Conservation (phyloP, 2,888 invertebrate genomes). For the Phyllotreta cruciferae region DNA sequence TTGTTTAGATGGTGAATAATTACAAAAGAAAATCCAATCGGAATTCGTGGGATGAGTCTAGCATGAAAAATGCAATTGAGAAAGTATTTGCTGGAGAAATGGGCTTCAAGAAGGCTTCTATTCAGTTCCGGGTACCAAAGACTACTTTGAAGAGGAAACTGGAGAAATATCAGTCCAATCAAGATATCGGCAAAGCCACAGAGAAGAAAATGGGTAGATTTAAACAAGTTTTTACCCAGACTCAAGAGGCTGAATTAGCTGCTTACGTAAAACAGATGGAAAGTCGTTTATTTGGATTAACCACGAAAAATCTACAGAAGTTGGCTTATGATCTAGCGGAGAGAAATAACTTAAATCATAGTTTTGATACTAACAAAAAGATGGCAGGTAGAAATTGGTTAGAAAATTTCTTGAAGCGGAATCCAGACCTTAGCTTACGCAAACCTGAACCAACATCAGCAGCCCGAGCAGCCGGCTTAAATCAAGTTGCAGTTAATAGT, state of each 20-base stretch:
- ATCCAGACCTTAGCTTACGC: no score
- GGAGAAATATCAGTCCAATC: no score
- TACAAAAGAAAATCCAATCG: no score
- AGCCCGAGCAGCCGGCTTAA: background rate
- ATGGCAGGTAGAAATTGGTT: background rate
- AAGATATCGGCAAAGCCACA: background rate
- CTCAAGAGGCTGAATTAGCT: background rate
- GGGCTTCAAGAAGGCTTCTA: background rate
- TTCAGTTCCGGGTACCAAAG: no score
- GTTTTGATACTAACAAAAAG: background rate
- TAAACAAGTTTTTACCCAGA: background rate
- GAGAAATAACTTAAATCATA: background rate
- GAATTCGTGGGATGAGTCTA: background rate
- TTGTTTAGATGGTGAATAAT: background rate
- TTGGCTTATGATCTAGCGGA: background rate
- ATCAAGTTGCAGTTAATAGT: constrained; percentile 2
- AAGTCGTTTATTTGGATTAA: no score
- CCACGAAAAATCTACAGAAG: no score
- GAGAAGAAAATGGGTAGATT: background rate
- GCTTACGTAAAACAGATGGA: background rate
- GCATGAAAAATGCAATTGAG: background rate
- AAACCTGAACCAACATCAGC: background rate
- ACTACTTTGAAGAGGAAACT: no score
- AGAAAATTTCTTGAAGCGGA: background rate
- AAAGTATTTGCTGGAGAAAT: background rate